phyloP scores from a whole-genome alignment of 2,113 vertebrate genomes.

The Pseudopipra pipra region DNA sequence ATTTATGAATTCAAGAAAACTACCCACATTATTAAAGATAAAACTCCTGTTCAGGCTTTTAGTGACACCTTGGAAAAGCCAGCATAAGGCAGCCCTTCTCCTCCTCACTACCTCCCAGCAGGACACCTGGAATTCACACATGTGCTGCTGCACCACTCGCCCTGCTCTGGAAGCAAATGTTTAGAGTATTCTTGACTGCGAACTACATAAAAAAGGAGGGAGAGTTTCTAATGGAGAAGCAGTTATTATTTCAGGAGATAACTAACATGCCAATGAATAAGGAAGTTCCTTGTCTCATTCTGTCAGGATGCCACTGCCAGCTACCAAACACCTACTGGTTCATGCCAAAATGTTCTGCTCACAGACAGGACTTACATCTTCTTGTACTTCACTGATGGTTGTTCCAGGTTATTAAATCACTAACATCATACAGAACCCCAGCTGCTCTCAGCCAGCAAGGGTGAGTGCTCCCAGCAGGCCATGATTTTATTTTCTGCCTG shows the following conservation, averaged over 20 bases:
- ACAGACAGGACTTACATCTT: neutral
- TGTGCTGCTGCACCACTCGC: neutral
- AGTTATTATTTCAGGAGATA: neutral
- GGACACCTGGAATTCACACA: neutral
- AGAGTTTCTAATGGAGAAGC: neutral
- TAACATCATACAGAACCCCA: neutral
- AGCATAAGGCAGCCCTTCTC: neutral
- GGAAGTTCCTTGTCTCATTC: neutral
- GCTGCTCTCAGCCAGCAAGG: neutral
- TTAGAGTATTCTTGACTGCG: neutral
- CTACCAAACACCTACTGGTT: neutral
- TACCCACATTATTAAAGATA: neutral
- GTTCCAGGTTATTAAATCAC: neutral
- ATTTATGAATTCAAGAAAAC: neutral
- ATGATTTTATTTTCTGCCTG: neutral
- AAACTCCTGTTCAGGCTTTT: neutral
- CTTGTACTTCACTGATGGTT: no score
- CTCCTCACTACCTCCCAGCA: neutral
- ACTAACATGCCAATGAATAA: neutral
- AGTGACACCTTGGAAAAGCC: neutral
- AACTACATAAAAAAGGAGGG: fast-evolving
- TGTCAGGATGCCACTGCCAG: neutral
- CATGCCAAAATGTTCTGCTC: neutral
- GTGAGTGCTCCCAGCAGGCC: neutral
- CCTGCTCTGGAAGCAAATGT: neutral